phyloP scores from a whole-genome alignment of 1,140 invertebrate genomes.

The Gryon sp. region DNA sequence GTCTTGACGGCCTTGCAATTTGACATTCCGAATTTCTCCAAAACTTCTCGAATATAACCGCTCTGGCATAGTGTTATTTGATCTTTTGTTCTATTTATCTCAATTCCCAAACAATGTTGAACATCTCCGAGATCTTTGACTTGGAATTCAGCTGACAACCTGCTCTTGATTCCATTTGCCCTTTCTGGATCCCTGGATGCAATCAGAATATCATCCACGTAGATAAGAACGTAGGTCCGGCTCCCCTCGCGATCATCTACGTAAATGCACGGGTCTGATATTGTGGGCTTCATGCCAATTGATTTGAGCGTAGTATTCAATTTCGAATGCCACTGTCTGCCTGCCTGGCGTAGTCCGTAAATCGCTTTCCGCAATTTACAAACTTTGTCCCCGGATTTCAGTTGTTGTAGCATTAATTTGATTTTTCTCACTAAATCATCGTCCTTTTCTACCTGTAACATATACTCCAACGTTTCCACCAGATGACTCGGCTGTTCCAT shows the following conservation, averaged over 20 bases:
- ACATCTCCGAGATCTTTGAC: too few relatives aligned
- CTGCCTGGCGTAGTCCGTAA: slow-evolving; percentile 10
- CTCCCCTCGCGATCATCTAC: background rate
- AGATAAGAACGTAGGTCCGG: background rate
- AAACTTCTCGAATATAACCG: slow-evolving; percentile 37
- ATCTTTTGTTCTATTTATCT: background rate
- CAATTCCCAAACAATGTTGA: too few relatives aligned
- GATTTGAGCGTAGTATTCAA: background rate
- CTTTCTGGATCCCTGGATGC: background rate
- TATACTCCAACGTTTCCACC: too few relatives aligned
- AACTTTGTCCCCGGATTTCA: slow-evolving; percentile 1
- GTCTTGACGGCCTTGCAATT: slow-evolving; percentile 26
- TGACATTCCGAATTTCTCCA: slow-evolving; percentile 45
- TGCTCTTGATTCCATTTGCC: background rate
- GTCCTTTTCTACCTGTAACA: background rate
- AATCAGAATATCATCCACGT: slow-evolving; percentile 25
- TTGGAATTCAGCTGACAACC: too few relatives aligned
- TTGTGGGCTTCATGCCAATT: background rate
- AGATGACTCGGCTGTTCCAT: too few relatives aligned
- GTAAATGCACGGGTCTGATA: slow-evolving; percentile 8
- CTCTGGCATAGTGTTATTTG: slow-evolving; percentile 23
- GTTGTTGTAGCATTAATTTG: background rate
- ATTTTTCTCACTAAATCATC: background rate
- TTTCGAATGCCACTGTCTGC: background rate
- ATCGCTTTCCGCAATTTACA: slow-evolving; percentile 5